These are phyloP conservation scores for Vidua macroura DNA, from an alignment of 2,113 vertebrate species.

Conservation along the genomic window DNA sequence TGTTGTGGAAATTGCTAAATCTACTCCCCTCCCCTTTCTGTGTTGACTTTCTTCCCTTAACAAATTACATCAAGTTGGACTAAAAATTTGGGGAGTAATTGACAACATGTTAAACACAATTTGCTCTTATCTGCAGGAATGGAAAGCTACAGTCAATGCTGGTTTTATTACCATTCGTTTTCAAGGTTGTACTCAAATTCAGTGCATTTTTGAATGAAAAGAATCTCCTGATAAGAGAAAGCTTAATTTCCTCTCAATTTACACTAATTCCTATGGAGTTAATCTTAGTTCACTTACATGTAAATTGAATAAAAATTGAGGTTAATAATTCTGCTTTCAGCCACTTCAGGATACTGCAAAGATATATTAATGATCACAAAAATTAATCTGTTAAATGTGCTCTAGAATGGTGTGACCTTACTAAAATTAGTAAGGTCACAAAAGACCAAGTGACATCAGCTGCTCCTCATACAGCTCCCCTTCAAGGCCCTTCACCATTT, in stretches of 20 bases:
- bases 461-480: background rate
- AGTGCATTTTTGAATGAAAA: background rate
- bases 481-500: background rate
- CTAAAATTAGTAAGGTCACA: background rate
- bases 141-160: background rate
- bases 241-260: conserved; percentile 27
- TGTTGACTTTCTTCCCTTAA: background rate
- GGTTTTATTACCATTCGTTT: background rate
- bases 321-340: conserved; percentile 11
- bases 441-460: background rate
- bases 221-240: background rate
- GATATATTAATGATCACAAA: background rate
- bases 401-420: background rate
- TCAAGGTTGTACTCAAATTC: background rate
- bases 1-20: background rate
- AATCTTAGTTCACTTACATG: background rate
- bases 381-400: background rate
- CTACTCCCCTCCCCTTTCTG: background rate
- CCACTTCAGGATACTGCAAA: background rate
- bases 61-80: background rate
- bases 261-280: conserved; percentile 15
- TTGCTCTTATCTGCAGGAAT: background rate
- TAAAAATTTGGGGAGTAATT: background rate
- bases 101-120: background rate
- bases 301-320: conserved; percentile 6